Evolutionary conservation across 2,113 vertebrate species (phyloP).

Genomic region (Oncorhynchus kisutch): DNA sequence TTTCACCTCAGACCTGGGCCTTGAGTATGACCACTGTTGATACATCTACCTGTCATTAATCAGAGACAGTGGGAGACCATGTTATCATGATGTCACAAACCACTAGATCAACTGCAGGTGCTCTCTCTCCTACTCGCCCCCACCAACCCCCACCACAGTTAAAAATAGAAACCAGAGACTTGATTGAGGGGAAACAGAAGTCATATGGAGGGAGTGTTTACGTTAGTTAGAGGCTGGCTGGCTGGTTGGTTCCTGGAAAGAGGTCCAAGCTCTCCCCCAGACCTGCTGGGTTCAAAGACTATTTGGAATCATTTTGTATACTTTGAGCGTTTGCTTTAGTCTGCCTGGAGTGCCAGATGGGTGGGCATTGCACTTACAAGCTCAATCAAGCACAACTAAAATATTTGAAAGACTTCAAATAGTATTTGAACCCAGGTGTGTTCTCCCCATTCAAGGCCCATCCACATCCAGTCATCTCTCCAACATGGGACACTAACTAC

Average conservation of each 20-base stretch:
- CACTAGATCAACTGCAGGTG: slow-evolving; percentile 64
- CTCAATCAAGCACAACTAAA: too few relatives aligned
- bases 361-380: too few relatives aligned
- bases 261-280: slow-evolving; percentile 7
- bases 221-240: slow-evolving; percentile 16
- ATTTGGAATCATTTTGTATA: too few relatives aligned
- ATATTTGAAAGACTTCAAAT: too few relatives aligned
- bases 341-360: too few relatives aligned
- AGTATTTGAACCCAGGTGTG: too few relatives aligned
- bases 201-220: slow-evolving; percentile 34
- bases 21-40: slow-evolving; percentile 30
- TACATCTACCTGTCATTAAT: slow-evolving; percentile 48
- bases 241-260: slow-evolving; percentile 12
- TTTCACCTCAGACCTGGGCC: slow-evolving; percentile 23
- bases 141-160: slow-evolving; percentile 23
- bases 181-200: slow-evolving; percentile 44
- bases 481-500: background rate
- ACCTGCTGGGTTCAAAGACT: background rate
- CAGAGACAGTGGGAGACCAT: slow-evolving; percentile 18
- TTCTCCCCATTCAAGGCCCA: too few relatives aligned
- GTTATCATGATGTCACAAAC: slow-evolving; percentile 17
- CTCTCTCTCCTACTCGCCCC: slow-evolving; percentile 11
- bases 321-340: too few relatives aligned
- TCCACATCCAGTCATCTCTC: too few relatives aligned
- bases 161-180: slow-evolving; percentile 62